A percentile compares a stretch with the other conserved stretches of the same genome.
These are phyloP conservation scores for Notarius quadriscutis DNA, from an alignment of 2,113 vertebrate genomes.

Conservation along the genomic window DNA sequence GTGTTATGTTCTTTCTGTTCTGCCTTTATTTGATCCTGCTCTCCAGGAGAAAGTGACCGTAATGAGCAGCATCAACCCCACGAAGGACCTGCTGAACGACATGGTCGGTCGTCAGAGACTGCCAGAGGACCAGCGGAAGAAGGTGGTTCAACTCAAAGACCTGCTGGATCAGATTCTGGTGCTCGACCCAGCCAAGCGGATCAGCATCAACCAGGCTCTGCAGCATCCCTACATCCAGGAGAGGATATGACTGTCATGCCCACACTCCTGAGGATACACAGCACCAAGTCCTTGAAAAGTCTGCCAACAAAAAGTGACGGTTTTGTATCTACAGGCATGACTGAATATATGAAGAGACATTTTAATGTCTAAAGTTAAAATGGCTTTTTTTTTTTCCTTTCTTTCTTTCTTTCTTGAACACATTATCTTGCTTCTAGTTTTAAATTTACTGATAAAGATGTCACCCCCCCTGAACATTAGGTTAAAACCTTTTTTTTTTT, in stretches of 20 bases:
- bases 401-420: not conserved
- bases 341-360: conserved; percentile 44
- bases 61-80: conserved; percentile 99
- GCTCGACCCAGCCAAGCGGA: conserved; percentile 97
- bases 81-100: conserved; percentile 95
- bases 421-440: conserved; percentile 12
- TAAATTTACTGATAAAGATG: conserved; percentile 4
- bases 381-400: not conserved
- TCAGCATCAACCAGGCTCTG: conserved; percentile 99
- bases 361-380: conserved; percentile 23
- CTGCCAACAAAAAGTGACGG: conserved; percentile 42
- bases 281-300: conserved; percentile 43
- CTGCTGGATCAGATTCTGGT: conserved; percentile 96
- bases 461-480: not conserved
- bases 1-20: not conserved
- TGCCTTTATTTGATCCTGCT: not conserved
- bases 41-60: conserved; percentile 96
- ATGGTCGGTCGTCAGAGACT: conserved; percentile 96
- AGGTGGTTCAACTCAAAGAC: conserved; percentile 97
- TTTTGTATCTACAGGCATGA: conserved; percentile 50
- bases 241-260: conserved; percentile 46
- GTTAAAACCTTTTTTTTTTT: conserved; percentile 1
- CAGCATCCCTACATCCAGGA: conserved; percentile 98
- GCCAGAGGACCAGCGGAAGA: conserved; percentile 98
- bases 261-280: conserved; percentile 33